A percentile compares a stretch with the other conserved stretches of the same genome.
phyloP scores from a whole-genome alignment of 1,140 invertebrate genomes.

The Solenopsis invicta region DNA sequence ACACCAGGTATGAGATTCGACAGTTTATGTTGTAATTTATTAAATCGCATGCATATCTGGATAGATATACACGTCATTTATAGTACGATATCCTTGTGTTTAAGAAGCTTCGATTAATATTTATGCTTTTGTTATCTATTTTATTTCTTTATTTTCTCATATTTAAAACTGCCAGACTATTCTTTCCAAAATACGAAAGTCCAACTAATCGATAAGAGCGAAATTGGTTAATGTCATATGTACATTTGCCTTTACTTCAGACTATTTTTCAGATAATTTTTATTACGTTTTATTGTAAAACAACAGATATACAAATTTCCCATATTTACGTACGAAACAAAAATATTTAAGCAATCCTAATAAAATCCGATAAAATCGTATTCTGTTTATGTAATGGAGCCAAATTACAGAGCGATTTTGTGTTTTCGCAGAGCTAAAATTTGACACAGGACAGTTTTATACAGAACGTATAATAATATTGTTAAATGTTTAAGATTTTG shows the following conservation, averaged over 20 bases:
- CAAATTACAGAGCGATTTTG: not conserved
- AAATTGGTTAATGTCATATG: not conserved
- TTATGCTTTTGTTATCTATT: not conserved
- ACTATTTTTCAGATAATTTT: not conserved
- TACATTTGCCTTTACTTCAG: not conserved
- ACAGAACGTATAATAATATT: not conserved
- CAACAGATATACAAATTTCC: not conserved
- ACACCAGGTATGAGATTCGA: constrained; percentile 18
- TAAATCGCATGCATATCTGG: not conserved
- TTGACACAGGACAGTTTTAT: not conserved
- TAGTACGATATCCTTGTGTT: not conserved
- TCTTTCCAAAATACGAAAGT: not conserved
- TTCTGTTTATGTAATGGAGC: not conserved
- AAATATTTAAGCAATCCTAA: not conserved
- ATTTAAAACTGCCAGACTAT: not conserved
- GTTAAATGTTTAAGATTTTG: not conserved
- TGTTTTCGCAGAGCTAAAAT: not conserved
- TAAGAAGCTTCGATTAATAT: not conserved
- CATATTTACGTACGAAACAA: not conserved
- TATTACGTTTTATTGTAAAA: not conserved
- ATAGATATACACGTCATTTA: not conserved
- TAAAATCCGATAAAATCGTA: not conserved
- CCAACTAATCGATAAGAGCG: not conserved
- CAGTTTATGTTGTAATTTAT: not conserved
- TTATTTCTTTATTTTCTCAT: not conserved